Base-by-base conservation (phyloP, 2,113 vertebrate species). In the Galbula dea region DNA sequence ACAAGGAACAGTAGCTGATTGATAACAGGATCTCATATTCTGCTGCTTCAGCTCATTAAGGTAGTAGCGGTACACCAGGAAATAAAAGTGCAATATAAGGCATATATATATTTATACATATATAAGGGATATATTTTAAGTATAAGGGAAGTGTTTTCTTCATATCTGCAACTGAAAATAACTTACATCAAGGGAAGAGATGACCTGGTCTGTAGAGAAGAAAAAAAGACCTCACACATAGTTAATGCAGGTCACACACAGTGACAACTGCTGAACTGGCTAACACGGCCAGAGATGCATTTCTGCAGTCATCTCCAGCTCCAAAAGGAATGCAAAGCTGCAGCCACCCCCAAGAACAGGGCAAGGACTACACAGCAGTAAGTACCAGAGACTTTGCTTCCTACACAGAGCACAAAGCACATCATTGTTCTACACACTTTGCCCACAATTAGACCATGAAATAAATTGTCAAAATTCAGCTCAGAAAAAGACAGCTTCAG, bases 341-440 rank as follows among this genome's bases (percentile, higher is more conserved):
- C 73, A 85, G 54, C 63, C 15, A 2, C 63, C 46, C 3, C 6
- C 29, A 34, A 68, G 76, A 80, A 27, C 11, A 49, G 65, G 61
- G 23, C 23, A 90, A 71, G 57, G 3, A 12, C 29, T 52, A 57
- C 2, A 0, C 0, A 0, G 27, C 59, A 74, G 43, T 58, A 46
- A 83, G 41, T 3, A 51, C 7, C 65, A 75, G 55, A 72, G 43
- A n/a, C 75, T 78, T 82, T 2, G 2, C 43, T 43, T 75, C 52
- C 62, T 0, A 0, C 24, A 34, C 13, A 15, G 66, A 86, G 69
- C 73, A 84, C 78, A 94, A 89, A 83, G 71, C 23, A 10, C n/a
- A 54, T 11, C 58, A n/a, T 37, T 94, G 85, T 94, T 82, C 49
- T 22, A 27, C 58, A 84, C 65, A 61, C 32, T 21, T 7, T 45